These are phyloP conservation scores for Lagopus muta DNA, from an alignment of 2,113 vertebrate genomes.

Conservation along the genomic window DNA sequence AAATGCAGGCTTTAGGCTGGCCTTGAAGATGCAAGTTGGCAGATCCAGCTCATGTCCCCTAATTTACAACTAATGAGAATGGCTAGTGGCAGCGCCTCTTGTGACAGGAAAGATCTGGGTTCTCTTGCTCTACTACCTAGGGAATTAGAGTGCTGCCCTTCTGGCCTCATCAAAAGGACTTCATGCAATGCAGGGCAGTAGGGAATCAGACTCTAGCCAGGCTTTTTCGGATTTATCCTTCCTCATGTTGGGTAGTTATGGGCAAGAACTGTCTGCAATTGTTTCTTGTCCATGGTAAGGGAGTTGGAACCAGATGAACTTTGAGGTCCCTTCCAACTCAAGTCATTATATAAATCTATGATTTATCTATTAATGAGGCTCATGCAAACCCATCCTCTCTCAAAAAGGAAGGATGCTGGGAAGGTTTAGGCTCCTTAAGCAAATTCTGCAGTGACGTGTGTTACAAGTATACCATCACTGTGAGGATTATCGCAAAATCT, in stretches of 20 bases:
- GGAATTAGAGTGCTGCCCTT: not conserved
- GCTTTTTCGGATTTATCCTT: not conserved
- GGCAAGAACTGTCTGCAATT: not conserved
- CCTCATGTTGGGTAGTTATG: not conserved
- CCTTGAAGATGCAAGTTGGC: not conserved
- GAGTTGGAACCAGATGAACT: no score
- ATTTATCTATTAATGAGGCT: not conserved
- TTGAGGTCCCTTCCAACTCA: no score
- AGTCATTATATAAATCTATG: no score
- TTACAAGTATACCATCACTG: accelerated
- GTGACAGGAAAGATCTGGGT: not conserved
- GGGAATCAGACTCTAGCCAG: not conserved
- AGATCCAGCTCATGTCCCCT: not conserved
- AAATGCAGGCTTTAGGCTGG: not conserved
- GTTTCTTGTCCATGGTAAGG: no score
- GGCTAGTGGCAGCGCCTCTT: not conserved
- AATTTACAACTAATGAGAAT: not conserved
- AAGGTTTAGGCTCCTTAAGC: not conserved
- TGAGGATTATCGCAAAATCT: not conserved
- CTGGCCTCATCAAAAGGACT: accelerated
- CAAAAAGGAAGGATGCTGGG: not conserved
- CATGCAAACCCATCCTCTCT: not conserved
- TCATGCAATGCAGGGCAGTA: accelerated
- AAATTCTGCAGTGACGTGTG: not conserved
- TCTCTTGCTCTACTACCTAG: not conserved